These are phyloP conservation scores for Enteromius paludinosus DNA, from an alignment of 2,797 vertebrate species.

Conservation along the genomic window DNA sequence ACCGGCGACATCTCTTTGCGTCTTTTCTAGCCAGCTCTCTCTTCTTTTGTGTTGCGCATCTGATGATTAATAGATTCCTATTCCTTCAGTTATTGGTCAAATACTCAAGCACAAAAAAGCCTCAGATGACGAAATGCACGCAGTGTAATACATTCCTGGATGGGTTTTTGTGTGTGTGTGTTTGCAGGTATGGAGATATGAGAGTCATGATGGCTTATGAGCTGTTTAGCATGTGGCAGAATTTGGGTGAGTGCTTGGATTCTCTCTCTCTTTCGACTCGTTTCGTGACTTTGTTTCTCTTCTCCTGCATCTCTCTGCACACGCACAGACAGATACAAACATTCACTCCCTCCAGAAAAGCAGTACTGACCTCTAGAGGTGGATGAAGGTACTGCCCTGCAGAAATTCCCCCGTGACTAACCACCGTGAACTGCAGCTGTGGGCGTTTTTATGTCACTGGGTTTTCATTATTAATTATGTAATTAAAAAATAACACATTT, in stretches of 20 bases:
- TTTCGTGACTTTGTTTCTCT: constrained; percentile 3
- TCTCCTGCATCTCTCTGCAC: constrained; percentile 4
- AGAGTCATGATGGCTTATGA: constrained; percentile 99
- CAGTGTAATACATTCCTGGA: neutral
- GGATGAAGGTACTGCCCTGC: constrained; percentile 9
- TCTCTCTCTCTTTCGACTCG: neutral
- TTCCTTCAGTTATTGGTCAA: constrained; percentile 4
- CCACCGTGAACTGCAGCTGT: neutral
- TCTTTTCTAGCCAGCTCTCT: neutral
- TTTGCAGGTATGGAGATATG: constrained; percentile 91
- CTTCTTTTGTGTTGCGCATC: neutral
- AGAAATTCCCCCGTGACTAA: neutral
- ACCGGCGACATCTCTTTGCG: neutral
- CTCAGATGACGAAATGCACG: neutral
- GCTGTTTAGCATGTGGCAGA: constrained; percentile 99
- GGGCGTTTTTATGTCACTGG: neutral
- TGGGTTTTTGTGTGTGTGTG: neutral
- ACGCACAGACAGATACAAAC: neutral
- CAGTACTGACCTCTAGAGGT: constrained; percentile 56
- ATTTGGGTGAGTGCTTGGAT: constrained; percentile 83
- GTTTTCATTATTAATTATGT: neutral
- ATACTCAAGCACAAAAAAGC: neutral
- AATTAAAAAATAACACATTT: neutral
- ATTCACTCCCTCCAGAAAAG: constrained; percentile 24
- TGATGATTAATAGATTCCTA: constrained; percentile 14